Evolutionary conservation across 2,888 invertebrate genomes (phyloP).

Genomic region (Phortica okadai): DNA sequence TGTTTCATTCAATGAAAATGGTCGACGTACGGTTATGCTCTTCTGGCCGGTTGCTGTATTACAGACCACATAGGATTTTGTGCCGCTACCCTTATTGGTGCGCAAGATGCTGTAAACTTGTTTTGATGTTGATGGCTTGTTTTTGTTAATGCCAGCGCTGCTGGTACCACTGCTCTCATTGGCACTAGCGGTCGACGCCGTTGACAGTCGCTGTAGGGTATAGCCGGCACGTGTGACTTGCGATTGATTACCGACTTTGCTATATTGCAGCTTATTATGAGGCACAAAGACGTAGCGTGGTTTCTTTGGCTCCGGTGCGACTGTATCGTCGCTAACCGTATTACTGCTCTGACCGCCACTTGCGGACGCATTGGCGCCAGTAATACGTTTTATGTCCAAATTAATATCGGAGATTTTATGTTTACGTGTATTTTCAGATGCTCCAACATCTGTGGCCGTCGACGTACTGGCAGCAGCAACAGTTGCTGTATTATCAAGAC

Average conservation of each 20-base stretch:
- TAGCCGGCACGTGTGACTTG: constrained; percentile 40
- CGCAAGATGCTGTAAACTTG: constrained; percentile 51
- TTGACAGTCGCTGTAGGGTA: constrained; percentile 42
- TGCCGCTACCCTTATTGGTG: constrained; percentile 45
- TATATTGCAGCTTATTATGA: constrained; percentile 25
- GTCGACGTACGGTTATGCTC: constrained; percentile 49
- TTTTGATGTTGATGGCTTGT: not conserved
- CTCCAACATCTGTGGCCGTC: constrained; percentile 42
- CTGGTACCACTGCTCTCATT: constrained; percentile 26
- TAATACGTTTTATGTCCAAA: constrained; percentile 63
- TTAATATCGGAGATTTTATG: constrained; percentile 71
- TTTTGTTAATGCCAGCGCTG: constrained; percentile 5
- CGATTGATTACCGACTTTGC: constrained; percentile 23
- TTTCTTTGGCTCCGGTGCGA: constrained; percentile 58
- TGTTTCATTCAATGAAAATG: constrained; percentile 37
- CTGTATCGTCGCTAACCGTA: constrained; percentile 1
- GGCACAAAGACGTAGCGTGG: constrained; percentile 66
- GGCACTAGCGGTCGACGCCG: constrained; percentile 42
- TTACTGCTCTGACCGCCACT: constrained; percentile 39
- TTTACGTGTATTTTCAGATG: constrained; percentile 49
- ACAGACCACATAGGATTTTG: constrained; percentile 57
- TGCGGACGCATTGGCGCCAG: constrained; percentile 41
- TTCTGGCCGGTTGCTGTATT: constrained; percentile 52
- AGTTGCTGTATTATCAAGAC: not conserved
- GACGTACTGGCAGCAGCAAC: constrained; percentile 14